Base-by-base conservation (phyloP, 2,888 invertebrate genomes). In the Allolobophora icterica region DNA sequence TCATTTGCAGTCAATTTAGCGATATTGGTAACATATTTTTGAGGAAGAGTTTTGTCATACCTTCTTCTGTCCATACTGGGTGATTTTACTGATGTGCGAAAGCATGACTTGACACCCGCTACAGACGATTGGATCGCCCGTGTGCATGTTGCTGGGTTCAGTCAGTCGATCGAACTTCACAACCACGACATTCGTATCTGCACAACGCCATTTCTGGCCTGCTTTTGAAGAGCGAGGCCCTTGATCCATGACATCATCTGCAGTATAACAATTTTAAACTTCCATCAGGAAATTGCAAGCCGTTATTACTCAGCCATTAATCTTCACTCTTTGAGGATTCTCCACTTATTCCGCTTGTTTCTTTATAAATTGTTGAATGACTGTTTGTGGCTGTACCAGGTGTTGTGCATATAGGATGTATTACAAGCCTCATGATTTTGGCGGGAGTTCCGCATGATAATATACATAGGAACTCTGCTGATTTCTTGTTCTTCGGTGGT, bases 171-270 rank as follows among this genome's bases (percentile, higher is more conserved):
- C 93, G 90, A 95, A 94, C 90, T 93, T 93, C 42, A 95, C 93
- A 6, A 94, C 93, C 21, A 95, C 94, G 35, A 95, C 93, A 93
- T 95, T 95, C 5, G 94, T 94, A 92, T 95, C 94, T 30, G 94
- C 94, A 90, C 94, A 92, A 13, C 94, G 92, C 89, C 94, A 94
- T 89, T 92, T 92, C 58, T 84, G 24, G 33, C 84, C 91, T n/a
- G 11, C 84, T 52, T 8, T 24, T 33, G n/a, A 71, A 71, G 71
- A 71, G 8, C n/a, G 71, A 71, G 71, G 17, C 71, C 24, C 21
- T 24, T 52, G 24, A 52, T 3, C 21, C 21, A 21, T 11, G 52
- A 24, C 52, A 52, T 4, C 24, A 24, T 24, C 52, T 21, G 52
- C 52, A 24, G 52, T 24, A 52, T 24, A 52, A 52, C 24, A 52